A percentile compares a stretch with the other conserved stretches of the same genome.
Evolutionary conservation across 1,140 invertebrate species (phyloP).

Genomic region (Sycophaga agraensis): DNA sequence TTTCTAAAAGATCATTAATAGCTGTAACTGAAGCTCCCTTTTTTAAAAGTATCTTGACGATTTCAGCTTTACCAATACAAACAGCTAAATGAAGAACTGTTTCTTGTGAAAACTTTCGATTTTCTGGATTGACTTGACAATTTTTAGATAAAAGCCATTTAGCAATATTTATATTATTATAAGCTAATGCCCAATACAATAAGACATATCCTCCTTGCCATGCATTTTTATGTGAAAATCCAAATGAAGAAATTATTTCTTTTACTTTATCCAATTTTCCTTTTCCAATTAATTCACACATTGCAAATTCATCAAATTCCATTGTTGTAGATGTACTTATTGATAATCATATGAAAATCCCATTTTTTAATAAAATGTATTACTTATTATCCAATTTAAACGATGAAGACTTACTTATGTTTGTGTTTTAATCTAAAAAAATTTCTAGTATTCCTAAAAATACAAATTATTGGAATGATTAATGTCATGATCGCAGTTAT

Average conservation of each 20-base stretch:
- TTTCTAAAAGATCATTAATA: slow-evolving; percentile 13
- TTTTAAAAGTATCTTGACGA: slow-evolving; percentile 20
- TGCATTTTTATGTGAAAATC: slow-evolving; percentile 11
- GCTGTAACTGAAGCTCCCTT: slow-evolving; percentile 15
- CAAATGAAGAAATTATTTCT: slow-evolving; percentile 8
- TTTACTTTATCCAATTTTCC: slow-evolving; percentile 24
- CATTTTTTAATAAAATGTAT: background rate
- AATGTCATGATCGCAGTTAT: too few species aligned
- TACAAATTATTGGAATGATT: too few species aligned
- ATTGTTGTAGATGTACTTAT: slow-evolving; percentile 2
- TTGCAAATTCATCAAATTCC: slow-evolving; percentile 15
- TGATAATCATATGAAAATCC: background rate
- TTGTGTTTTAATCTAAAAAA: too few species aligned
- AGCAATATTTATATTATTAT: slow-evolving; percentile 16
- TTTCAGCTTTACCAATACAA: slow-evolving; percentile 7
- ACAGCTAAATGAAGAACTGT: slow-evolving; percentile 21
- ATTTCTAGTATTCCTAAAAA: too few species aligned
- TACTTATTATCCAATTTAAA: too few species aligned
- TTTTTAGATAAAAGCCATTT: slow-evolving; percentile 22
- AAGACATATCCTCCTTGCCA: slow-evolving; percentile 23
- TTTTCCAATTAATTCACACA: slow-evolving; percentile 16
- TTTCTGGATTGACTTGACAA: slow-evolving; percentile 22
- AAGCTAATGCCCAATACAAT: slow-evolving; percentile 7
- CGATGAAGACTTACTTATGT: too few species aligned
- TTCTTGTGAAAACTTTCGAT: slow-evolving; percentile 14